Conservation (phyloP, 2,113 vertebrate genomes). For the Numida meleagris region DNA sequence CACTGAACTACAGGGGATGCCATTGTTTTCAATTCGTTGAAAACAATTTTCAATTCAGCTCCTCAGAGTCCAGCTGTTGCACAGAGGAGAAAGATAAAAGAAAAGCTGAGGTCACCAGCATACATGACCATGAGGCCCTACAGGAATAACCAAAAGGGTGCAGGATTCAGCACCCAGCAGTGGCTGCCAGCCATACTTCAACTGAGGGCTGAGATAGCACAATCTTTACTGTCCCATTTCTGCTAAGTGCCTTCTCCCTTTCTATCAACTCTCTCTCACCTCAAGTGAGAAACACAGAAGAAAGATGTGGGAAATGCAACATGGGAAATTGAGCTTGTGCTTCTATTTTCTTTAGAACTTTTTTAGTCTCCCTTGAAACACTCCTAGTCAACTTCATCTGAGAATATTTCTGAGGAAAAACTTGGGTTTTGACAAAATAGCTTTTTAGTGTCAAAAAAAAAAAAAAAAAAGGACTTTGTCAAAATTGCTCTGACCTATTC, state of each 20-base stretch:
- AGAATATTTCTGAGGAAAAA: neutral
- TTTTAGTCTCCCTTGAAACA: neutral
- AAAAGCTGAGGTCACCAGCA: neutral
- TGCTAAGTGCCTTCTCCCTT: neutral
- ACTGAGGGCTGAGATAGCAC: neutral
- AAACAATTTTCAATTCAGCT: too few relatives aligned
- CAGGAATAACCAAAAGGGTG: neutral
- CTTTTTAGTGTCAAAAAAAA: neutral
- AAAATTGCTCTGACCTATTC: neutral
- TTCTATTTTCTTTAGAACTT: neutral
- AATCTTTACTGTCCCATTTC: neutral
- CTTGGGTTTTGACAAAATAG: neutral
- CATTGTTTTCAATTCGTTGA: neutral
- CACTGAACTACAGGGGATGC: neutral
- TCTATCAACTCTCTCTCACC: neutral
- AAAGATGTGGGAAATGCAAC: neutral
- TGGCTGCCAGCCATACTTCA: neutral
- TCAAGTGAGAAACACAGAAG: neutral
- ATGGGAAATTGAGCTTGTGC: neutral
- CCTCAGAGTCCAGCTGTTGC: neutral
- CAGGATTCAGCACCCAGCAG: neutral
- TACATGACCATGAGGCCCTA: neutral
- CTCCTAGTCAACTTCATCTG: neutral
- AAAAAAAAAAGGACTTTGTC: neutral
- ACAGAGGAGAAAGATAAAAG: neutral